A percentile compares a stretch with the other conserved stretches of the same genome.
phyloP scores from a whole-genome alignment of 2,797 vertebrate species.

The Leptodactylus fallax region DNA sequence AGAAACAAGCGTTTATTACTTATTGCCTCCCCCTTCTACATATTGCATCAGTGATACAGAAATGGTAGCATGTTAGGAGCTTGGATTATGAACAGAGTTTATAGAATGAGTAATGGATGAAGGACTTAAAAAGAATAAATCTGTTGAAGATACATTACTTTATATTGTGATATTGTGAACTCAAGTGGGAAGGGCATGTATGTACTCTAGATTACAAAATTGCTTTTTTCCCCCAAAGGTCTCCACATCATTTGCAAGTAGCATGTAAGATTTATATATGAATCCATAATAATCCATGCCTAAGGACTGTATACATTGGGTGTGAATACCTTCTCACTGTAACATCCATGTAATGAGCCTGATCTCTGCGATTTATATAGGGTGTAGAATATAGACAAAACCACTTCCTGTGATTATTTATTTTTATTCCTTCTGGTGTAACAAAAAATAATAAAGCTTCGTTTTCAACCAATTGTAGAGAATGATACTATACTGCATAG shows the following conservation, averaged over 20 bases:
- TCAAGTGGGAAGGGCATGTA: neutral
- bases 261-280: neutral
- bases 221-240: neutral
- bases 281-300: slow-evolving; percentile 1
- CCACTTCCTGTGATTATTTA: no score
- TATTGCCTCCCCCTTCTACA: no score
- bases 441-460: no score
- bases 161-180: slow-evolving; percentile 1
- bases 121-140: neutral
- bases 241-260: neutral
- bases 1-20: no score
- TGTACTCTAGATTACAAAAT: neutral
- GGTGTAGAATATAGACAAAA: neutral
- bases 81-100: neutral
- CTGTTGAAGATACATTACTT: neutral
- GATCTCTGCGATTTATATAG: neutral
- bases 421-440: no score
- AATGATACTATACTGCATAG: no score
- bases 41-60: neutral
- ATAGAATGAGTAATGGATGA: neutral
- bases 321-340: neutral
- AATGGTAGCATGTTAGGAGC: neutral
- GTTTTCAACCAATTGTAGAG: no score
- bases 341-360: neutral
- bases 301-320: neutral